Evolutionary conservation across 1,140 invertebrate species (phyloP).

Genomic region (Cylas formicarius): DNA sequence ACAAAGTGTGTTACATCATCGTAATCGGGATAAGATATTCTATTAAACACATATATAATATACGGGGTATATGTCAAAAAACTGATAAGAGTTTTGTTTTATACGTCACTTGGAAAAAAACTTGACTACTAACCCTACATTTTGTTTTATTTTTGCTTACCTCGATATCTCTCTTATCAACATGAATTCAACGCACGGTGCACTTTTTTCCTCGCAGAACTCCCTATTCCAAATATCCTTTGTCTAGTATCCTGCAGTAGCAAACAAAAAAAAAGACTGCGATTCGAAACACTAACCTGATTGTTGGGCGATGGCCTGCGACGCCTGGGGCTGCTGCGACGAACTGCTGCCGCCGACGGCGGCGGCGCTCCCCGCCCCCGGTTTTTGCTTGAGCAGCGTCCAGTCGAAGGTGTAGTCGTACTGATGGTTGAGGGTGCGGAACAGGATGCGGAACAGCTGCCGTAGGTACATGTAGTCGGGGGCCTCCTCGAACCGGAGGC

Average conservation of each 20-base stretch:
- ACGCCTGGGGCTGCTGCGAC: constrained; percentile 27
- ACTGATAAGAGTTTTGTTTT: too few relatives aligned
- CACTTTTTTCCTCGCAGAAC: not conserved
- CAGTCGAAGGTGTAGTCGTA: constrained; percentile 99
- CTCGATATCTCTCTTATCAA: not conserved
- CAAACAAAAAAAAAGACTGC: not conserved
- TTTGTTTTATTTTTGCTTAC: not conserved
- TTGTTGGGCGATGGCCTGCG: constrained; percentile 34
- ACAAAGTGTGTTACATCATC: too few relatives aligned
- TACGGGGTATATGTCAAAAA: too few relatives aligned
- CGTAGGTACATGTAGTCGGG: constrained; percentile 93
- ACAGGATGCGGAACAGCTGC: constrained; percentile 94
- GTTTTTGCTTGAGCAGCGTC: constrained; percentile 96
- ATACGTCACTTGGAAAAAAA: not conserved
- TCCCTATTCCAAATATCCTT: not conserved
- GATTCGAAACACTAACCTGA: constrained; percentile 30
- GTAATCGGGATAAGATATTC: too few relatives aligned
- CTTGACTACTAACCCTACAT: too few relatives aligned
- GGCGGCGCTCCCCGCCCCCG: constrained; percentile 22
- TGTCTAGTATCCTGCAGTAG: constrained; percentile 4
- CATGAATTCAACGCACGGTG: not conserved
- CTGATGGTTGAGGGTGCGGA: constrained; percentile 97
- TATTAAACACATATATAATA: too few relatives aligned
- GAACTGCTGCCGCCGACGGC: constrained; percentile 14
- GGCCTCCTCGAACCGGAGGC: constrained; percentile 81